Evolutionary conservation across 2,113 vertebrate genomes (phyloP).

Genomic region (Willisornis vidua): DNA sequence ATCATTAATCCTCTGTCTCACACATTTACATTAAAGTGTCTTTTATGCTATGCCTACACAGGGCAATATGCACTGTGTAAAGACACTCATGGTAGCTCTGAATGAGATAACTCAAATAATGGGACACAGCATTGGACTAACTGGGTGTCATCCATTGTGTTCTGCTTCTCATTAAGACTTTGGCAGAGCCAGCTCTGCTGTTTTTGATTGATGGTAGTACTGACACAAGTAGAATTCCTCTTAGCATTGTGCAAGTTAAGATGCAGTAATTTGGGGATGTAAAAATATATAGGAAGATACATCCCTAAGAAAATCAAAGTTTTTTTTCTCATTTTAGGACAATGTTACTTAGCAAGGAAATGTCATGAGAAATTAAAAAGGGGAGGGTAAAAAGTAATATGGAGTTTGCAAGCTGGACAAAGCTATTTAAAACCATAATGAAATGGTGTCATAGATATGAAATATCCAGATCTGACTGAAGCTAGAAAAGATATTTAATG

Average conservation of each 20-base stretch:
- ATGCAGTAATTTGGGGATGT: background rate
- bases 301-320: fast-evolving
- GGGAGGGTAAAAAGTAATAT: background rate
- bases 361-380: background rate
- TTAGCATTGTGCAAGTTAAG: background rate
- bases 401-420: background rate
- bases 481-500: background rate
- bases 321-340: background rate
- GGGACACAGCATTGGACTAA: background rate
- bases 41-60: background rate
- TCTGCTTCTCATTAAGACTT: background rate
- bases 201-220: background rate
- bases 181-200: background rate
- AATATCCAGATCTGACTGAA: background rate
- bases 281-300: background rate
- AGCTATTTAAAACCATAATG: background rate
- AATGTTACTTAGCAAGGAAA: background rate
- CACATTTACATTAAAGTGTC: background rate
- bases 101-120: background rate
- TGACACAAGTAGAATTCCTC: background rate
- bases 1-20: background rate
- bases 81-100: background rate
- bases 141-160: background rate
- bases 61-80: background rate
- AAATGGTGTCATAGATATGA: background rate